phyloP scores from a whole-genome alignment of 2,888 invertebrate species.

The Papilio protenor region DNA sequence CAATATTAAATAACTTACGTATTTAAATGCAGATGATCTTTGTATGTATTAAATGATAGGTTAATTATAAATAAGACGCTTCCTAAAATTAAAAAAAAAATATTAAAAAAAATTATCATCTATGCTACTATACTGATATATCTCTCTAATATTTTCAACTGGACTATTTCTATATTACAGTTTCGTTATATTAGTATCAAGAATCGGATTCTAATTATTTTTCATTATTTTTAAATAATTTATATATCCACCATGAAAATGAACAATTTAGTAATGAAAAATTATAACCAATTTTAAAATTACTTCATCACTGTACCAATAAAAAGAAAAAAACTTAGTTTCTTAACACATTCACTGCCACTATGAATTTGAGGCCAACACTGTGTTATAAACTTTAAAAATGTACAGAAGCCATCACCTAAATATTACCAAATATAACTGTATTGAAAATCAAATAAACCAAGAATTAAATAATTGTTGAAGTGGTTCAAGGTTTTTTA shows the following conservation, averaged over 20 bases:
- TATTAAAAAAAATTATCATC: not conserved
- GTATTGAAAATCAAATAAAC: not conserved
- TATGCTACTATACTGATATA: not conserved
- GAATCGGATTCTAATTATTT: not conserved
- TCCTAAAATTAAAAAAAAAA: slow-evolving; percentile 1
- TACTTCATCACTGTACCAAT: not conserved
- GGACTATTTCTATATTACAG: no score
- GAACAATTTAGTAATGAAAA: not conserved
- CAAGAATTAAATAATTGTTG: not conserved
- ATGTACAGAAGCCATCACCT: not conserved
- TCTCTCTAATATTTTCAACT: no score
- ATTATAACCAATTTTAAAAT: not conserved
- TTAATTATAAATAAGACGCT: slow-evolving; percentile 14
- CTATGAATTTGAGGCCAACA: not conserved
- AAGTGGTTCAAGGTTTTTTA: not conserved
- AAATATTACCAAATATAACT: not conserved
- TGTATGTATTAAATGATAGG: slow-evolving; percentile 50
- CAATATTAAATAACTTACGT: slow-evolving; percentile 48
- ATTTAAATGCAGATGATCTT: slow-evolving; percentile 63
- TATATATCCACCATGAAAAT: not conserved
- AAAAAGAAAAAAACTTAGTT: not conserved
- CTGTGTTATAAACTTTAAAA: not conserved
- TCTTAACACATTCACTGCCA: not conserved
- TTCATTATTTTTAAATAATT: not conserved
- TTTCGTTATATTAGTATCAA: no score